Evolutionary conservation across 2,888 invertebrate genomes (phyloP).

Genomic region (Tanypteryx hageni): DNA sequence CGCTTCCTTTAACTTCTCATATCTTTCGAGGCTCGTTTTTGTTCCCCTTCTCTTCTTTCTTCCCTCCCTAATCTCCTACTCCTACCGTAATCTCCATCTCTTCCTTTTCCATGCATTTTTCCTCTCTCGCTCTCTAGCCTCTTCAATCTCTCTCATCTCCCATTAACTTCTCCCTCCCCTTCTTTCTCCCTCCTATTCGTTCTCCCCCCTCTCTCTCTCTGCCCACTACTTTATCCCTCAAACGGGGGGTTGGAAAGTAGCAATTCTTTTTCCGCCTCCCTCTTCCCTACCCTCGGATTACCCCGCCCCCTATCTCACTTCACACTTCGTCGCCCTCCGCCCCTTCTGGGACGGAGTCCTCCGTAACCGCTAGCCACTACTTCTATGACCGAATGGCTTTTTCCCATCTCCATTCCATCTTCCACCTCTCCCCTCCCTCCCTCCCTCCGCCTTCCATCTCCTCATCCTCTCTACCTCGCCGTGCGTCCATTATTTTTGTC

Average conservation of each 20-base stretch:
- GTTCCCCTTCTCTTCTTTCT: background rate
- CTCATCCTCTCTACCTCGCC: background rate
- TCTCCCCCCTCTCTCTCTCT: background rate
- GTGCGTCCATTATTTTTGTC: background rate
- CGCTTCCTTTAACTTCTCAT: background rate
- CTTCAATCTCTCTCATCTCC: background rate
- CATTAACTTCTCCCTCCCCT: background rate
- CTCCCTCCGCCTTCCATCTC: background rate
- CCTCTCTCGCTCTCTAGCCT: no score
- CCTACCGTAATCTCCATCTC: background rate
- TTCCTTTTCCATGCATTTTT: no score
- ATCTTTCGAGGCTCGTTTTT: background rate
- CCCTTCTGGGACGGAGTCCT: background rate
- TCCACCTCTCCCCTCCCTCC: background rate
- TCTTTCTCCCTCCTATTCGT: background rate
- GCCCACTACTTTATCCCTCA: background rate
- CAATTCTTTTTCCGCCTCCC: background rate
- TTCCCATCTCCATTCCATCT: background rate
- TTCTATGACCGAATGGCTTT: background rate
- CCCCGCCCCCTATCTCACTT: background rate
- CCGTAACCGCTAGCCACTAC: background rate
- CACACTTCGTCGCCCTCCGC: background rate
- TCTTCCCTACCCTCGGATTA: background rate
- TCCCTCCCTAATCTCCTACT: background rate
- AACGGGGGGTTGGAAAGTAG: background rate